Base-by-base conservation (phyloP, 2,113 vertebrate species). In the Anguilla rostrata region DNA sequence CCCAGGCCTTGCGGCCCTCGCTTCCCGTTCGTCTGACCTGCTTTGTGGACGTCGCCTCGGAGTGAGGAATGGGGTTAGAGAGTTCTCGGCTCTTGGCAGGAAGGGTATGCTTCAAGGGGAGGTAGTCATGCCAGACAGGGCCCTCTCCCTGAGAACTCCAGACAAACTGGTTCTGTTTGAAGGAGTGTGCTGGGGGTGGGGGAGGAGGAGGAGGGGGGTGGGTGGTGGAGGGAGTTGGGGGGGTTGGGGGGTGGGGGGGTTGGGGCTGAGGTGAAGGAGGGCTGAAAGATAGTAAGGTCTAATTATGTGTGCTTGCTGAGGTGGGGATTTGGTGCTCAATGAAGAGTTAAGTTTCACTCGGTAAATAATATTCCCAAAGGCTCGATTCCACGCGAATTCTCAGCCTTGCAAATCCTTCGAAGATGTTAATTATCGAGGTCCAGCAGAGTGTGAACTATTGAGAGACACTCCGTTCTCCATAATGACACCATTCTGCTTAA, bases 341-440 rank as follows among this genome's bases (percentile, higher is more conserved):
- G 41, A 78, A 53, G 34, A 79, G 43, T 85, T 85, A 57, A 56
- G 75, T 85, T 80, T 80, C 84, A 85, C 84, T 26, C 7, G 34
- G 46, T 79, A 46, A 49, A 80, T 56, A 80, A 85, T 79, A 22
- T 29, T 85, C 18, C 20, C 26, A 16, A 20, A 49, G 49, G 78
- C 39, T 1, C 0, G 49, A 85, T 57, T 78, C 84, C 49, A 80
- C 0, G 41, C 7, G 11, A 80, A 79, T 39, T 16, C 53, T 80
- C 46, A 40, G 29, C 39, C 75, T 57, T 26, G 3, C 26, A 46
- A 18, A 80, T 20, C 29, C 39, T 4, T 26, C 71, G 8, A 11
- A 39, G 71, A 75, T 75, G 20, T 1, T 11, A 29, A 75, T 75
- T 6, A 1, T 75, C 26, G 9, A 34, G 71, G 71, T 75, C n/a